Percentiles rank a stretch among this genome's conserved stretches.
Evolutionary conservation across 1,140 invertebrate genomes (phyloP).

Genomic region (Zaprionus lachaisei): DNA sequence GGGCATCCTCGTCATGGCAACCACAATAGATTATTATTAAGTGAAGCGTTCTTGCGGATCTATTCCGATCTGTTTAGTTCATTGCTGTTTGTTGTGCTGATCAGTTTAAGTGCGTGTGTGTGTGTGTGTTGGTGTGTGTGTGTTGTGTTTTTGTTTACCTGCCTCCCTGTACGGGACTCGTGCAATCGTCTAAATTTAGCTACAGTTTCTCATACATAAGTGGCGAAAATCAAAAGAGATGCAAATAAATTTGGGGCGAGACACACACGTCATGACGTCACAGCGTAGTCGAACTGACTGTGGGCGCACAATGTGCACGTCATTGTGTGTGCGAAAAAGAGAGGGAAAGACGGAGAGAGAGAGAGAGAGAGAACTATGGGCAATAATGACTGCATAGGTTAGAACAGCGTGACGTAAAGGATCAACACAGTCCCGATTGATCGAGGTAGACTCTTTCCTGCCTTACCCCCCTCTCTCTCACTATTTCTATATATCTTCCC

Average conservation of each 20-base stretch:
- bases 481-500: background rate
- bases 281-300: background rate
- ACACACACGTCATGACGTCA: constrained; percentile 19
- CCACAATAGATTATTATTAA: constrained; percentile 74
- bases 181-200: constrained; percentile 73
- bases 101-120: background rate
- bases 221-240: constrained; percentile 26
- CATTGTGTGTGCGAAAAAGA: background rate
- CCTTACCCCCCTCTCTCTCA: background rate
- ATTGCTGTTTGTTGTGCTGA: constrained; percentile 36
- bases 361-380: background rate
- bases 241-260: constrained; percentile 20
- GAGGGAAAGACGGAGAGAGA: background rate
- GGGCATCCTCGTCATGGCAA: constrained; percentile 62
- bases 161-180: constrained; percentile 33
- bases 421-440: background rate
- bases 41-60: constrained; percentile 45
- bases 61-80: constrained; percentile 22
- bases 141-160: constrained; percentile 65
- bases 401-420: background rate
- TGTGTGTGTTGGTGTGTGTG: background rate
- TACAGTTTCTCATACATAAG: constrained; percentile 33
- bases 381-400: background rate
- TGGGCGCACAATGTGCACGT: background rate
- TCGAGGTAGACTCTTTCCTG: background rate